These are phyloP conservation scores for Tachysurus vachellii DNA, from an alignment of 2,113 vertebrate species.

Conservation along the genomic window DNA sequence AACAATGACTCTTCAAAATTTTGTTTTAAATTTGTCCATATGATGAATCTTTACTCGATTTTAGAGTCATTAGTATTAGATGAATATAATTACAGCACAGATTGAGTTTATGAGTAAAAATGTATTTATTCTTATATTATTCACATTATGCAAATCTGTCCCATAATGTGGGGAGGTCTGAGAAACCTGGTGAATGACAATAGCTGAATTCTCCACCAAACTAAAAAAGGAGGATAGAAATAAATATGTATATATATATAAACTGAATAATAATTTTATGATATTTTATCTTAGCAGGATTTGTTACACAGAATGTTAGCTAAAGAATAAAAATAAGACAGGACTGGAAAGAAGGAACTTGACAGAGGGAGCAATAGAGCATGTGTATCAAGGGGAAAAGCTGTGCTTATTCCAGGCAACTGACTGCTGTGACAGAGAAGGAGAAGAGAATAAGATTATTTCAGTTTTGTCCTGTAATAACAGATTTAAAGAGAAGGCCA, in stretches of 20 bases:
- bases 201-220: not conserved
- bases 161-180: not conserved
- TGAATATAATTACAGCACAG: not conserved
- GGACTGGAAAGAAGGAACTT: not conserved
- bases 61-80: not conserved
- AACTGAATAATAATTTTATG: no score
- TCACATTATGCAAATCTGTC: not conserved
- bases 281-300: not conserved
- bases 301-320: conserved; percentile 1
- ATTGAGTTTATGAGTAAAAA: not conserved
- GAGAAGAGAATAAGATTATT: conserved; percentile 22
- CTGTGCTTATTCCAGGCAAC: not conserved
- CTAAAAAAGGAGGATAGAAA: not conserved
- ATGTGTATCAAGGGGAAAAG: not conserved
- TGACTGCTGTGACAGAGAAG: not conserved
- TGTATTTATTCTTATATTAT: not conserved
- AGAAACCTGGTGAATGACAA: not conserved
- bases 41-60: not conserved
- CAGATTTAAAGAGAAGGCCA: conserved; percentile 1
- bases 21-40: not conserved
- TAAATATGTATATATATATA: no score
- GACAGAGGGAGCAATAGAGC: not conserved
- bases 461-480: not conserved
- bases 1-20: no score
- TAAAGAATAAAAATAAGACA: not conserved